These are phyloP conservation scores for Channa striata DNA, from an alignment of 2,797 vertebrate species.

Conservation along the genomic window DNA sequence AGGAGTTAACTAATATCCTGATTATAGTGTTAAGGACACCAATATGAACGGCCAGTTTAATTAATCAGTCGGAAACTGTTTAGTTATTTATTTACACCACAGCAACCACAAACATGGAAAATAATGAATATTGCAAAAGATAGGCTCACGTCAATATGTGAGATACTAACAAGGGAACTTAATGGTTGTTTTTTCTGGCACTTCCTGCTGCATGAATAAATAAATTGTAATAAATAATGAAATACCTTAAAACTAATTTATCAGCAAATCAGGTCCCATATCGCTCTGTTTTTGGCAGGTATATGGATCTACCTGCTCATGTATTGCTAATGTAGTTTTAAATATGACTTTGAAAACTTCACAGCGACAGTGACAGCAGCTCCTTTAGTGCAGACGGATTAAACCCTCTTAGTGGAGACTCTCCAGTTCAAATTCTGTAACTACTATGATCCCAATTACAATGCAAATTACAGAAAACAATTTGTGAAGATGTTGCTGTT, in stretches of 20 bases:
- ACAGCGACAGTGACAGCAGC: not conserved
- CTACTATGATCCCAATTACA: slow-evolving; percentile 16
- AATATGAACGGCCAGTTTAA: slow-evolving; percentile 12
- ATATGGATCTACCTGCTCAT: slow-evolving; percentile 13
- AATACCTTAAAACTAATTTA: slow-evolving; percentile 37
- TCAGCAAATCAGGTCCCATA: slow-evolving; percentile 30
- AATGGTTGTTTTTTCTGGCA: slow-evolving; percentile 40
- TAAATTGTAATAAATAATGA: slow-evolving; percentile 55
- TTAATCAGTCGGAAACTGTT: slow-evolving; percentile 37
- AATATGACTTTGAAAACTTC: not conserved
- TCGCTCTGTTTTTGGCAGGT: slow-evolving; percentile 21
- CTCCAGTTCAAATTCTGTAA: slow-evolving; percentile 8
- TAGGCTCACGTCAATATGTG: slow-evolving; percentile 35
- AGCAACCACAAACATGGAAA: slow-evolving; percentile 6
- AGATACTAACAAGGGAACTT: slow-evolving; percentile 33
- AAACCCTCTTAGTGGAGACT: slow-evolving; percentile 12
- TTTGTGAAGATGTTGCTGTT: slow-evolving; percentile 26
- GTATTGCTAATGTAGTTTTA: slow-evolving; percentile 3
- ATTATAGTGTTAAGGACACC: slow-evolving; percentile 27
- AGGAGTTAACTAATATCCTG: slow-evolving; percentile 13
- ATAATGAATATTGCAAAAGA: slow-evolving; percentile 45
- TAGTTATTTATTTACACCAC: slow-evolving; percentile 10
- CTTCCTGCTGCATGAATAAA: slow-evolving; percentile 58
- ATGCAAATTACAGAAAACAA: slow-evolving; percentile 24
- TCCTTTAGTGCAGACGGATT: slow-evolving; percentile 1